Conservation (phyloP, 1,140 invertebrate species). For the Antheraea pernyi region DNA sequence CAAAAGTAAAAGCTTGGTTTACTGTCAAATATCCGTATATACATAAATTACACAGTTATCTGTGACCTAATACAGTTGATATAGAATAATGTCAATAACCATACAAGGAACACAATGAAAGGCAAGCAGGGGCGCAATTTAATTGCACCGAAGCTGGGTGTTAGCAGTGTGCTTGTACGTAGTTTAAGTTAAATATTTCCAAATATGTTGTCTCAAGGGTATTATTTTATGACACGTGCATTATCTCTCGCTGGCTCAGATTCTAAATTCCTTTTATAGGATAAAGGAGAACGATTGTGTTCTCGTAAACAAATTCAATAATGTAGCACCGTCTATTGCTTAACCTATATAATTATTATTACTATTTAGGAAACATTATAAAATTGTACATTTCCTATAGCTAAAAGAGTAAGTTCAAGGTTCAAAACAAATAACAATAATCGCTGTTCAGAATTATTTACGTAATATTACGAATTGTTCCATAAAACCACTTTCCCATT, state of each 20-base stretch:
- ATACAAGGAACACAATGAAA: constrained; percentile 1
- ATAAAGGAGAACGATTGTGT: not conserved
- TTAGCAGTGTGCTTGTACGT: not conserved
- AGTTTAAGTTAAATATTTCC: not conserved
- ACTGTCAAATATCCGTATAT: not conserved
- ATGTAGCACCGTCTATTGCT: not conserved
- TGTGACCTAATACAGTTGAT: not conserved
- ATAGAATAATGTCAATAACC: not conserved
- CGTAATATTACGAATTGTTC: not conserved
- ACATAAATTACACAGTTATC: not conserved
- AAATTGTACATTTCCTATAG: not conserved
- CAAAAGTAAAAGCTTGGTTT: too few relatives aligned
- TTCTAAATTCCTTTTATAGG: not conserved
- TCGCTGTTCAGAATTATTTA: not conserved
- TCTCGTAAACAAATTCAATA: too few relatives aligned
- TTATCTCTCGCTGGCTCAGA: not conserved
- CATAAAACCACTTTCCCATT: not conserved
- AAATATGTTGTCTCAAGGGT: constrained; percentile 1
- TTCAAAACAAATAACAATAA: not conserved
- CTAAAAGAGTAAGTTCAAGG: not conserved
- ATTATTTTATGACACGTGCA: not conserved
- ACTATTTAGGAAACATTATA: not conserved
- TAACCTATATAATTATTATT: not conserved
- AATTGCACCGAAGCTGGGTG: not conserved
- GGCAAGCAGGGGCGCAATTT: not conserved